Evolutionary conservation across 1,140 invertebrate genomes (phyloP).

Genomic region (Pemphigus obesinymphae): DNA sequence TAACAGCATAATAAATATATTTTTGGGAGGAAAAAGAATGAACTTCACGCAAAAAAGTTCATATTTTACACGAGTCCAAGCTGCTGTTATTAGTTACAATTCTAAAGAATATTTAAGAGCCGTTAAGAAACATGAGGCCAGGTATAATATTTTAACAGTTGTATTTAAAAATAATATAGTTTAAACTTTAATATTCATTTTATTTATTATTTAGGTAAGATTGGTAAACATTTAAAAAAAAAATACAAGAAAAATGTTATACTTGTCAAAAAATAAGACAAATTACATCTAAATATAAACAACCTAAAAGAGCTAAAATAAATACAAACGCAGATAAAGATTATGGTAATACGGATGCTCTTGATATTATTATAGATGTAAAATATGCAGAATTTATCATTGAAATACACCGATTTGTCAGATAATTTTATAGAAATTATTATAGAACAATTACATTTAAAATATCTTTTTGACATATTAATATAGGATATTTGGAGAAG

Average conservation of each 20-base stretch:
- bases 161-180: no score
- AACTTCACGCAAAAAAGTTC: no score
- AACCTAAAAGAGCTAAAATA: not conserved
- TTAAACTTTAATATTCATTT: no score
- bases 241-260: not conserved
- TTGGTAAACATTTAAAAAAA: not conserved
- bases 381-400: not conserved
- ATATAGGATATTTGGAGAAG: not conserved
- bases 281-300: not conserved
- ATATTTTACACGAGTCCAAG: no score
- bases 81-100: no score
- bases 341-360: not conserved
- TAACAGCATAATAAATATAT: no score
- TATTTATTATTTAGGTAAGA: not conserved
- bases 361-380: not conserved
- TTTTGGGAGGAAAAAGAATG: no score
- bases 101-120: no score
- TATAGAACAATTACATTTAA: not conserved
- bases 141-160: not conserved
- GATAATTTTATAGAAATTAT: not conserved
- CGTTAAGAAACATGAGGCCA: no score
- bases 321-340: not conserved
- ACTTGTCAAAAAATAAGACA: not conserved
- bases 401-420: not conserved
- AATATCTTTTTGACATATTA: no score